These are phyloP conservation scores for Intellagama lesueurii DNA, from an alignment of 2,797 vertebrate genomes.

Conservation along the genomic window DNA sequence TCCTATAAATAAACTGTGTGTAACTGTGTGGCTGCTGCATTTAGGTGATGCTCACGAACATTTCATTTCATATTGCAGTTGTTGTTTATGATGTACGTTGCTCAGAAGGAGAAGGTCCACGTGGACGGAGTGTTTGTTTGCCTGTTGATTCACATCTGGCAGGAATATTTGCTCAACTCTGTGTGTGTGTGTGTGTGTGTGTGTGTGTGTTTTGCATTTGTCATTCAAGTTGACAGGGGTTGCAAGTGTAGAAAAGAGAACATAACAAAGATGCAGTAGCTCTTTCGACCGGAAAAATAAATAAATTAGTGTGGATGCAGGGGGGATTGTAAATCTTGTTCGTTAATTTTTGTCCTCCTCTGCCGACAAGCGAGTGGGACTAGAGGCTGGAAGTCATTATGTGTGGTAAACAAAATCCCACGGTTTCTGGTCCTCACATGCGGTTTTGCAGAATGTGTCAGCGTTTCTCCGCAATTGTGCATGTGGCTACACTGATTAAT, in stretches of 20 bases:
- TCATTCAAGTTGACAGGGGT: neutral
- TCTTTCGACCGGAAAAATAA: neutral
- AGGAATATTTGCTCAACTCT: neutral
- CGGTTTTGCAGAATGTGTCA: neutral
- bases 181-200: no score
- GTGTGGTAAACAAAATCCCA: neutral
- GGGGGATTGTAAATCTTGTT: neutral
- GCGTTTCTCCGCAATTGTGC: neutral
- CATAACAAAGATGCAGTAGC: neutral
- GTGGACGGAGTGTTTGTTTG: neutral
- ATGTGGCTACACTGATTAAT: neutral
- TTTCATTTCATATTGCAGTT: slow-evolving; percentile 13
- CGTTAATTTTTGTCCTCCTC: neutral
- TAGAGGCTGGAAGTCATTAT: neutral
- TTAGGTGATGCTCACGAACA: slow-evolving; percentile 5
- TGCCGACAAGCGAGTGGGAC: neutral
- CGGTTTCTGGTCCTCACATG: neutral
- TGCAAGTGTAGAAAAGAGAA: neutral
- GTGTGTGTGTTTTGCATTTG: neutral
- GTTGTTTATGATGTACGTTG: neutral
- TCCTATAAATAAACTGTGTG: neutral
- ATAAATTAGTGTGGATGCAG: neutral
- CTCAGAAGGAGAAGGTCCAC: neutral
- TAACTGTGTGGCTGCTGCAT: neutral
- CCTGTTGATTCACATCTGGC: neutral